Conservation (phyloP, 2,888 invertebrate species). For the Epicampocera succincta region DNA sequence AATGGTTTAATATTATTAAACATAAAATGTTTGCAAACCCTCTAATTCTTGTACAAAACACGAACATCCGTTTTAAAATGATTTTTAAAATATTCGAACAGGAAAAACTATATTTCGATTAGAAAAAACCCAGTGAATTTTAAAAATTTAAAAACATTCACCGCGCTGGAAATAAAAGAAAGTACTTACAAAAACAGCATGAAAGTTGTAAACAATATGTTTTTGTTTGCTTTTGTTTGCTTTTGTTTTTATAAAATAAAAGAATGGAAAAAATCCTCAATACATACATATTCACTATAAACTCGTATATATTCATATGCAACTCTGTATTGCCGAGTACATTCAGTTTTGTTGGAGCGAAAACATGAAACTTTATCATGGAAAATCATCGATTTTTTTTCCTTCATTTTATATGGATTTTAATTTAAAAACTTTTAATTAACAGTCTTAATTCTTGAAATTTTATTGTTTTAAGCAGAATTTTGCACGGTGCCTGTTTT, state of each 20-base stretch:
- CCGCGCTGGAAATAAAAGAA: too few relatives aligned
- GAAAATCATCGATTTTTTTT: conserved; percentile 53
- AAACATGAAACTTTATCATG: conserved; percentile 57
- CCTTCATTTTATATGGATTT: conserved; percentile 36
- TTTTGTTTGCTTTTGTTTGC: too few relatives aligned
- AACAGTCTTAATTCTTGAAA: conserved; percentile 43
- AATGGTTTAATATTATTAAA: too few relatives aligned
- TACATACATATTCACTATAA: neutral
- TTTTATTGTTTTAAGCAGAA: conserved; percentile 34
- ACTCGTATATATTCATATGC: neutral
- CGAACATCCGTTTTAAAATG: too few relatives aligned
- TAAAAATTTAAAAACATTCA: too few relatives aligned
- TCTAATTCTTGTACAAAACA: too few relatives aligned
- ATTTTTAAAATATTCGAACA: too few relatives aligned
- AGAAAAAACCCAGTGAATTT: too few relatives aligned
- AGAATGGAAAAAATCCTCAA: conserved; percentile 11
- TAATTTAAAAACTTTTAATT: conserved; percentile 68
- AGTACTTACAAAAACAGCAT: conserved; percentile 9
- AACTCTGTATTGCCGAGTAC: neutral
- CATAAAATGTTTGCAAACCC: too few relatives aligned
- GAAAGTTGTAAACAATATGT: conserved; percentile 46
- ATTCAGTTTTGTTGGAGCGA: neutral
- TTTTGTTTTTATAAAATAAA: conserved; percentile 34
- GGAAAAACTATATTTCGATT: too few relatives aligned
- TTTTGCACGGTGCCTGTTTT: conserved; percentile 22